Evolutionary conservation across 1,140 invertebrate genomes (phyloP).

Genomic region (Pseudomyrmex dendroicus): DNA sequence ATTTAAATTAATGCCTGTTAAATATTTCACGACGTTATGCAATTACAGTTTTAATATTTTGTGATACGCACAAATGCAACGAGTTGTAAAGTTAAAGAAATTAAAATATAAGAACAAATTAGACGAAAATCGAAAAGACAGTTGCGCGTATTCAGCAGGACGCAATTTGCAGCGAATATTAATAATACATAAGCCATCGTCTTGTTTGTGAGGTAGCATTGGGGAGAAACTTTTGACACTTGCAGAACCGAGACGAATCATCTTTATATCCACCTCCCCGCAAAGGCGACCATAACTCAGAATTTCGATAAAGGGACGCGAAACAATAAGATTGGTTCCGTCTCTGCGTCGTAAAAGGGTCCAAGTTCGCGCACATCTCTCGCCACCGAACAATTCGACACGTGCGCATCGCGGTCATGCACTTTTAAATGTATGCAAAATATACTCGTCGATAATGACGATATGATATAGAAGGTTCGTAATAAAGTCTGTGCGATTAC

Average conservation of each 20-base stretch:
- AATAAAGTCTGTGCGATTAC: neutral
- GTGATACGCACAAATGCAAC: too few species aligned
- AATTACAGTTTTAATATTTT: neutral
- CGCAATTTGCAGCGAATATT: slow-evolving; percentile 50
- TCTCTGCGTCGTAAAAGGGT: slow-evolving; percentile 45
- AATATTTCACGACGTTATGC: too few species aligned
- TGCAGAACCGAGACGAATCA: slow-evolving; percentile 83
- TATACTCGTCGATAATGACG: slow-evolving; percentile 6
- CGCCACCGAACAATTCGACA: neutral
- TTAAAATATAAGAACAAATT: slow-evolving; percentile 5
- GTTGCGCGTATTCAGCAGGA: neutral
- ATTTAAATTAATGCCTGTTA: neutral
- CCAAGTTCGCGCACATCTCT: neutral
- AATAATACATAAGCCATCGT: slow-evolving; percentile 73
- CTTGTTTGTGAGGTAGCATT: slow-evolving; percentile 71
- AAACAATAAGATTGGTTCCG: slow-evolving; percentile 74
- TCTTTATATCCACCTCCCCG: slow-evolving; percentile 78
- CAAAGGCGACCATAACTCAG: slow-evolving; percentile 78
- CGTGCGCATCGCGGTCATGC: neutral
- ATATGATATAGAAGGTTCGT: slow-evolving; percentile 43
- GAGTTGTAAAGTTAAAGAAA: neutral
- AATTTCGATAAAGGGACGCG: slow-evolving; percentile 66
- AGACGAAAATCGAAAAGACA: neutral
- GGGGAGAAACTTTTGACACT: slow-evolving; percentile 82
- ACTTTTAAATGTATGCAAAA: slow-evolving; percentile 49